Conservation (phyloP, 2,797 vertebrate species). For the Psittacula derbiana region DNA sequence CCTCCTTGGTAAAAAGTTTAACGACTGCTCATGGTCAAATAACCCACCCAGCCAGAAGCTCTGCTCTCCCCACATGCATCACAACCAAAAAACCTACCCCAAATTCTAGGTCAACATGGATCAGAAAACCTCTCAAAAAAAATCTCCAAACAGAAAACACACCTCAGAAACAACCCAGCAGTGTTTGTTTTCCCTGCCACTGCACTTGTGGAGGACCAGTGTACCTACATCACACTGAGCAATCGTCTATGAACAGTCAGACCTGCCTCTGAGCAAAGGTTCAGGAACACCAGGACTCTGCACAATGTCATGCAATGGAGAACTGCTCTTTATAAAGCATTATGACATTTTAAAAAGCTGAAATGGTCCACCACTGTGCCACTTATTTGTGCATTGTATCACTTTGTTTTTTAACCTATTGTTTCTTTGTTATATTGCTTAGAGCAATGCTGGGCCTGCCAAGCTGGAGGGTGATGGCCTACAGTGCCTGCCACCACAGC, state of each 20-base stretch:
- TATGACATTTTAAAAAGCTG: background rate
- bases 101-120: background rate
- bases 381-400: background rate
- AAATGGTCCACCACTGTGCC: background rate
- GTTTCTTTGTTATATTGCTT: background rate
- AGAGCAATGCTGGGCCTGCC: background rate
- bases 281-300: background rate
- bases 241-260: rapidly evolving
- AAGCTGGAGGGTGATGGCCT: background rate
- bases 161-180: background rate
- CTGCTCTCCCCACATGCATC: background rate
- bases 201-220: background rate
- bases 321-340: background rate
- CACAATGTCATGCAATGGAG: background rate
- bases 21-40: background rate
- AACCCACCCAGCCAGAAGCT: background rate
- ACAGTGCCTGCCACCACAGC: rapidly evolving
- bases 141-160: background rate
- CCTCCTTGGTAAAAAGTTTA: background rate
- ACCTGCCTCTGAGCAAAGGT: background rate
- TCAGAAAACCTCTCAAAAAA: background rate
- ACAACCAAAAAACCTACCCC: rapidly evolving
- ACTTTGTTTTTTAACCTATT: background rate
- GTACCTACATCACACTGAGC: background rate
- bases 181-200: background rate